Evolutionary conservation across 1,140 invertebrate species (phyloP).

Genomic region (Anastrepha obliqua): DNA sequence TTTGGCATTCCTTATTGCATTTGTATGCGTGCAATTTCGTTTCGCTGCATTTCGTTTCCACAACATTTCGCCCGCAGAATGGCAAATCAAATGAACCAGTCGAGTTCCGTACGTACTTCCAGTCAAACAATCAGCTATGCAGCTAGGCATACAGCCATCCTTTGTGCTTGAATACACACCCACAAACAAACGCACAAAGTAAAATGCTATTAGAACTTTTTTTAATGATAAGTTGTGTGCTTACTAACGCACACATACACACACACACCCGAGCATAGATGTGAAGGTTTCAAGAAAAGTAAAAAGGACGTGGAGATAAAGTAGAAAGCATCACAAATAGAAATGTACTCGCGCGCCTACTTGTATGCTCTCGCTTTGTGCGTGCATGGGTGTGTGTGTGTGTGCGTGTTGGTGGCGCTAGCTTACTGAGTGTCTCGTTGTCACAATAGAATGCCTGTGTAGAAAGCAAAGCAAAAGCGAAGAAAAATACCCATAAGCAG

Average conservation of each 20-base stretch:
- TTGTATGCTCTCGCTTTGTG: not conserved
- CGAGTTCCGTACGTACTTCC: conserved; percentile 50
- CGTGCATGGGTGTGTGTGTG: too few relatives aligned
- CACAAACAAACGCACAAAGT: too few relatives aligned
- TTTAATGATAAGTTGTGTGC: too few relatives aligned
- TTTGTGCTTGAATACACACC: not conserved
- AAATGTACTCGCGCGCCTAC: not conserved
- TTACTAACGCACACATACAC: too few relatives aligned
- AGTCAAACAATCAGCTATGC: conserved; percentile 50
- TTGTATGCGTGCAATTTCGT: conserved; percentile 46
- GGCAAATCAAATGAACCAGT: conserved; percentile 34
- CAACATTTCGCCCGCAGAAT: conserved; percentile 18
- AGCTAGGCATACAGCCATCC: not conserved
- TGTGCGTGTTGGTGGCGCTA: too few relatives aligned
- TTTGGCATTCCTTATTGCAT: conserved; percentile 6
- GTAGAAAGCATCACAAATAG: not conserved
- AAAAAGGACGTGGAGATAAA: not conserved
- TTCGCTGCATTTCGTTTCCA: conserved; percentile 53
- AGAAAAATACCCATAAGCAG: not conserved
- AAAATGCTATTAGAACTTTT: not conserved
- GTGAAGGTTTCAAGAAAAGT: not conserved
- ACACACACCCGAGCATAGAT: too few relatives aligned
- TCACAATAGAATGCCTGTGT: not conserved
- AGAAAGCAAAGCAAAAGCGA: not conserved
- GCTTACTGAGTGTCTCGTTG: not conserved